phyloP scores from a whole-genome alignment of 2,888 invertebrate species.

The Synergus umbraculus region DNA sequence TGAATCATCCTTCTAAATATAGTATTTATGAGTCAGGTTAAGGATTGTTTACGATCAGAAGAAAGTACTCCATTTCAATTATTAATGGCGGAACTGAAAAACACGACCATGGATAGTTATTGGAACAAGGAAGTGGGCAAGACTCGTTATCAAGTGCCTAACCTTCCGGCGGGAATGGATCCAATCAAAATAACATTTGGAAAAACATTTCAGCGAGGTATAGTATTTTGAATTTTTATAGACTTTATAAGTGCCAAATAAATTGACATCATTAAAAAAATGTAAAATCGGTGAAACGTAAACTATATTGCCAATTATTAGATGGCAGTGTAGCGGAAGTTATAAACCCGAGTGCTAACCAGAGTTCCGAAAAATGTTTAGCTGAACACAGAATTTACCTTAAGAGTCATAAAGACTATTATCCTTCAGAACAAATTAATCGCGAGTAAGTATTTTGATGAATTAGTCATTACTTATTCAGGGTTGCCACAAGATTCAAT shows the following conservation, averaged over 20 bases:
- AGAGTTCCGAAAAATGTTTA: slow-evolving; percentile 70
- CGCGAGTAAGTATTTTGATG: slow-evolving; percentile 67
- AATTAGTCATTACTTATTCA: neutral
- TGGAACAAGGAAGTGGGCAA: slow-evolving; percentile 78
- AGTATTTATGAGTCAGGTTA: slow-evolving; percentile 56
- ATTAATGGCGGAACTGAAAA: slow-evolving; percentile 77
- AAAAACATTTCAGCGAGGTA: slow-evolving; percentile 51
- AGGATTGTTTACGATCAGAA: slow-evolving; percentile 70
- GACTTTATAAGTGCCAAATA: neutral
- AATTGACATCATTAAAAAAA: neutral
- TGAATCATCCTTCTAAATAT: neutral
- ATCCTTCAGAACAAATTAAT: slow-evolving; percentile 76
- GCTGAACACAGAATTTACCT: slow-evolving; percentile 77
- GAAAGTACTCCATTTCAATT: slow-evolving; percentile 76
- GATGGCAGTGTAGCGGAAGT: slow-evolving; percentile 70
- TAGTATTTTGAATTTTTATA: neutral
- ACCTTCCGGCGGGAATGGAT: slow-evolving; percentile 77
- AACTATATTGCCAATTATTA: slow-evolving; percentile 50
- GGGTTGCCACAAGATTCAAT: too few species aligned
- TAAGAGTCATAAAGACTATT: slow-evolving; percentile 78
- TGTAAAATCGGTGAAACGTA: neutral
- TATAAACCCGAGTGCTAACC: slow-evolving; percentile 75
- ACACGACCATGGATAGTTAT: slow-evolving; percentile 78
- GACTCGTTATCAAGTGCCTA: slow-evolving; percentile 75
- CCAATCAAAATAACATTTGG: slow-evolving; percentile 76